Conservation (phyloP, 1,140 invertebrate genomes). For the Drosophila pandora region DNA sequence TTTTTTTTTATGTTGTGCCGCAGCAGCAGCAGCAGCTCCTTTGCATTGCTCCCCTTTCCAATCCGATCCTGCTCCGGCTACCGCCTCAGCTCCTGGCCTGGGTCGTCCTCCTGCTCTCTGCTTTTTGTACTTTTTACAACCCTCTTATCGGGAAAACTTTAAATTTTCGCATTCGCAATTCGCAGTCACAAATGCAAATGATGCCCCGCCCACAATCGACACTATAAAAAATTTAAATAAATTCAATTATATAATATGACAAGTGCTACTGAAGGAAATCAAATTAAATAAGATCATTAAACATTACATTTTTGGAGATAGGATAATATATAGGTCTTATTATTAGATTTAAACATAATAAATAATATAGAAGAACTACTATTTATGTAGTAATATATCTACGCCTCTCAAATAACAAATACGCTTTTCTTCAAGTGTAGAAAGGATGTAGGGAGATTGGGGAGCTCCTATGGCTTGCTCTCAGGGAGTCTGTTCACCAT, state of each 20-base stretch:
- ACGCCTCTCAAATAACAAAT: not conserved
- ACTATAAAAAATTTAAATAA: conserved; percentile 17
- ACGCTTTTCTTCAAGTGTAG: conserved; percentile 5
- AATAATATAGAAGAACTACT: too few species aligned
- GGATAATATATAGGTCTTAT: too few species aligned
- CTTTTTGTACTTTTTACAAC: conserved; percentile 77
- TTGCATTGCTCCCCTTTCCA: conserved; percentile 1
- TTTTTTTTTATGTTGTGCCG: conserved; percentile 29
- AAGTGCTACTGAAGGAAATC: not conserved
- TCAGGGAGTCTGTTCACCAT: conserved; percentile 63
- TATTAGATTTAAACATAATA: too few species aligned
- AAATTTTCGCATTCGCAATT: conserved; percentile 80
- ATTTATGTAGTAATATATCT: too few species aligned
- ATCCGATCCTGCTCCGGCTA: not conserved
- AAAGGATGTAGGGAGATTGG: conserved; percentile 5
- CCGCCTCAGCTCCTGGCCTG: not conserved
- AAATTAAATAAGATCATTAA: too few species aligned
- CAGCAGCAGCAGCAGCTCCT: conserved; percentile 32
- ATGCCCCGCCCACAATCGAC: conserved; percentile 48
- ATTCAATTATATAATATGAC: not conserved
- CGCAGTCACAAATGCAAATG: conserved; percentile 78
- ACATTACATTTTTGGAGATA: too few species aligned
- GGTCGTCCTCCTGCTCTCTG: conserved; percentile 12
- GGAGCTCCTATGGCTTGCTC: conserved; percentile 24
- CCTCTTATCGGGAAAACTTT: conserved; percentile 79